Evolutionary conservation across 2,113 vertebrate genomes (phyloP).

Genomic region (Xenus cinereus): DNA sequence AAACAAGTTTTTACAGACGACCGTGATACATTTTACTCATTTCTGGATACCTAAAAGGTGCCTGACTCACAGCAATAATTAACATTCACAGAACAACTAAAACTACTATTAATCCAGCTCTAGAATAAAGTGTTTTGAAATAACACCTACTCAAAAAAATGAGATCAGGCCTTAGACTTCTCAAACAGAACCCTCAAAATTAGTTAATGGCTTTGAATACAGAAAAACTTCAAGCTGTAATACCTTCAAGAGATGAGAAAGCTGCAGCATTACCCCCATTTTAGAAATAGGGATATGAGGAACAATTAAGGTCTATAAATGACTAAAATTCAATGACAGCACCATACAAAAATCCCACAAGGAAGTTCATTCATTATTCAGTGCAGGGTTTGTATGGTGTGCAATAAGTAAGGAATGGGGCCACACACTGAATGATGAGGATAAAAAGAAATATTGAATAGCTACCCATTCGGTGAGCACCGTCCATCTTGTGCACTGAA

Average conservation of each 20-base stretch:
- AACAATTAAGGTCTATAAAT: slow-evolving; percentile 37
- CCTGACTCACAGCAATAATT: not conserved
- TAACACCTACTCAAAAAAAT: not conserved
- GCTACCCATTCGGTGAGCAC: slow-evolving; percentile 73
- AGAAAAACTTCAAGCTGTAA: not conserved
- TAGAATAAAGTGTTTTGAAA: not conserved
- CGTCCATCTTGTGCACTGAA: slow-evolving; percentile 74
- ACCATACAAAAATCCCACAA: slow-evolving; percentile 60
- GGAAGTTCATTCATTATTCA: slow-evolving; percentile 51
- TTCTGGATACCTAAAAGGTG: not conserved
- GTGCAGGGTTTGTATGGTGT: slow-evolving; percentile 63
- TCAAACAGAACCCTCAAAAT: not conserved
- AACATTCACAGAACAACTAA: slow-evolving; percentile 17
- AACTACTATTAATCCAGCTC: not conserved
- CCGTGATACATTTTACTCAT: not conserved
- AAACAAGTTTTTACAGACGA: not conserved
- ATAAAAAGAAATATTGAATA: slow-evolving; percentile 73
- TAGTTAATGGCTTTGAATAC: not conserved
- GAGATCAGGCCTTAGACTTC: not conserved
- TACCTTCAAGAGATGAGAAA: slow-evolving; percentile 17
- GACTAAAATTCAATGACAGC: slow-evolving; percentile 42
- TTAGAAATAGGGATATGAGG: slow-evolving; percentile 10
- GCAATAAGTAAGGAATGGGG: slow-evolving; percentile 56
- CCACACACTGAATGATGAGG: slow-evolving; percentile 70
- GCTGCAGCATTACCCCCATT: not conserved